phyloP scores from a whole-genome alignment of 2,113 vertebrate genomes.

The Rhipidura dahli region DNA sequence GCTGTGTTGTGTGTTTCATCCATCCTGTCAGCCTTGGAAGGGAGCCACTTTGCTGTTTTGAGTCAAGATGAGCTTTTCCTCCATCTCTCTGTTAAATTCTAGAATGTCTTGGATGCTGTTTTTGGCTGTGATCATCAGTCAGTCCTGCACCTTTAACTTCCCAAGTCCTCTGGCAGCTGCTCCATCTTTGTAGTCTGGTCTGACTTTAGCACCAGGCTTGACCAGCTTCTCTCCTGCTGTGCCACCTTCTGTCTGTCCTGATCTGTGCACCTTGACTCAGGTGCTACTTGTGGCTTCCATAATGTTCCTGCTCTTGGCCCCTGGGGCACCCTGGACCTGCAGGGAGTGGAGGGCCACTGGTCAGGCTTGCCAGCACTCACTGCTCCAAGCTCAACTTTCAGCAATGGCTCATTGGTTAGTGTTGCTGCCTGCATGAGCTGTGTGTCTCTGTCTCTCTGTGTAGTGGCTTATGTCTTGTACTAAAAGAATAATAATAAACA shows the following conservation, averaged over 20 bases:
- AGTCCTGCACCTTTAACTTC: neutral
- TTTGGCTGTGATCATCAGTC: neutral
- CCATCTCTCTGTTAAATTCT: neutral
- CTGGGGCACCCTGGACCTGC: neutral
- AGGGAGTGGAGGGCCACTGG: neutral
- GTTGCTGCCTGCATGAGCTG: neutral
- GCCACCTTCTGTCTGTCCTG: neutral
- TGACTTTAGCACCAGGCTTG: neutral
- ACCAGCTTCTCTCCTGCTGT: neutral
- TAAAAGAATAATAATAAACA: neutral
- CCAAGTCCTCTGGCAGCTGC: neutral
- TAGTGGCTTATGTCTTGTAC: neutral
- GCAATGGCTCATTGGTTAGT: neutral
- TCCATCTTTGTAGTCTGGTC: neutral
- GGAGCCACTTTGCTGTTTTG: neutral
- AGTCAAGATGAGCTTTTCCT: neutral
- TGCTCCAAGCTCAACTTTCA: neutral
- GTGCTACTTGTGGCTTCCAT: neutral
- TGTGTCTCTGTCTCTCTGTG: neutral
- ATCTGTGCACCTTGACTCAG: fast-evolving
- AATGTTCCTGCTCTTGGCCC: neutral
- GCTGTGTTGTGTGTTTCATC: neutral
- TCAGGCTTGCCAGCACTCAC: neutral
- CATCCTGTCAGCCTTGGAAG: neutral
- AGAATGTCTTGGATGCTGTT: neutral